Evolutionary conservation across 1,140 invertebrate genomes (phyloP).

Genomic region (Tetragnatha versicolor): DNA sequence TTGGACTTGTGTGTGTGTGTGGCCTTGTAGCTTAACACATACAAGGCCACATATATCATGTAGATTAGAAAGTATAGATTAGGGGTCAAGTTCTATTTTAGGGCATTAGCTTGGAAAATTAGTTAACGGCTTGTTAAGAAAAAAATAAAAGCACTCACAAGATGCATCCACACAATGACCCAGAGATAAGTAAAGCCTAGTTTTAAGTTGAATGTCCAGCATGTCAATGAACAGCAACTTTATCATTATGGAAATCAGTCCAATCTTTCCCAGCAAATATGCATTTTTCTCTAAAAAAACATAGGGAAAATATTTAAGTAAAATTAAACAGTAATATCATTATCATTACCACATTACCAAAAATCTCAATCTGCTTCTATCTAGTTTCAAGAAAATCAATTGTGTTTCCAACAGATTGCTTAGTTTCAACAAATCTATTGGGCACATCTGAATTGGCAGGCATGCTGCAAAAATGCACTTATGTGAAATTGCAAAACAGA

Average conservation of each 20-base stretch:
- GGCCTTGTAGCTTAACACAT: too few relatives aligned
- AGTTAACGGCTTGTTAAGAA: neutral
- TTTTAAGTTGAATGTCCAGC: neutral
- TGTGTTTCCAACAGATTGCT: too few relatives aligned
- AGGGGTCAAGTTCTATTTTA: neutral
- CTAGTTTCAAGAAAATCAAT: too few relatives aligned
- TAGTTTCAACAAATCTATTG: too few relatives aligned
- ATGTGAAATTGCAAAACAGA: too few relatives aligned
- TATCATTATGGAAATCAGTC: conserved; percentile 1
- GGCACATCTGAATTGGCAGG: too few relatives aligned
- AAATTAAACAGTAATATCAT: neutral
- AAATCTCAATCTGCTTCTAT: too few relatives aligned
- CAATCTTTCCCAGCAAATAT: neutral
- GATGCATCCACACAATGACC: conserved; percentile 9
- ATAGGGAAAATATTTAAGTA: neutral
- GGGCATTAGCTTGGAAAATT: neutral
- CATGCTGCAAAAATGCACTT: too few relatives aligned
- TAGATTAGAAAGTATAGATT: too few relatives aligned
- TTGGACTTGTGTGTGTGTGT: too few relatives aligned
- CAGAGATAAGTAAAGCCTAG: conserved; percentile 10
- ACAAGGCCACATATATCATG: too few relatives aligned
- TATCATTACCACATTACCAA: too few relatives aligned
- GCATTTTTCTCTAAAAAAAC: conserved; percentile 24
- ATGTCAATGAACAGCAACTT: neutral
- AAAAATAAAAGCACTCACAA: conserved; percentile 4